Base-by-base conservation (phyloP, 2,113 vertebrate genomes). In the Psophia crepitans region DNA sequence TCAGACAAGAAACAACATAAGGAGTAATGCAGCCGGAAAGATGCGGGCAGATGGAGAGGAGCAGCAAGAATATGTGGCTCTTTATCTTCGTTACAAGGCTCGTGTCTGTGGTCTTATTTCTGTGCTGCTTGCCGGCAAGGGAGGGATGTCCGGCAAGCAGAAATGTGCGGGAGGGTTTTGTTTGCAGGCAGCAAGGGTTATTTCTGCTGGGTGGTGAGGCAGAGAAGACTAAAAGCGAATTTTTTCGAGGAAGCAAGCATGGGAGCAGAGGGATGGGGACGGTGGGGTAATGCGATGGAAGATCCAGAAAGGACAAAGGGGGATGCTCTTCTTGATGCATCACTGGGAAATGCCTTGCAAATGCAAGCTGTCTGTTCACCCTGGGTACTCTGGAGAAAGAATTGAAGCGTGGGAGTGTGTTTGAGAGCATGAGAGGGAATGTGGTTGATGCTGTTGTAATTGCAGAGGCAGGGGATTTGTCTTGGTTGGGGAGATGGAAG, bases 61-160 rank as follows among this genome's bases (percentile, higher is more conserved):
- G 37, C 1, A 0, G n/a, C 65, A 56, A 16, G 69, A 48, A 28
- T 53, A 35, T 2, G n/a, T 63, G 68, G 21, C 32, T 69, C 70
- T 92, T 44, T 28, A 30, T 91, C 87, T 87, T 96, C 8, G 7
- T 95, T 93, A 70, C 37, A 61, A 56, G 77, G 51, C 51, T 91
- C 1, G 2, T 54, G 56, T 84, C 84, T 83, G 83, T 80, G 83
- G 32, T 64, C 81, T 74, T 89, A 46, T 35, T 78, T 87, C 58
- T 7, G 3, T 82, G 60, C 46, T 75, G 60, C 44, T 61, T 92
- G 54, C 39, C 3, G 16, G 68, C 28, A 41, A 61, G 21, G 16
- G 9, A 61, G 44, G 43, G 46, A 33, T 44, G 46, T 41, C 60
- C 6, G 54, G 30, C 0, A 0, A 81, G 70, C n/a, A 54, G 35